A percentile compares a stretch with the other conserved stretches of the same genome.
These are phyloP conservation scores for Nansenia antarctica DNA, from an alignment of 2,113 vertebrate genomes.

Conservation along the genomic window DNA sequence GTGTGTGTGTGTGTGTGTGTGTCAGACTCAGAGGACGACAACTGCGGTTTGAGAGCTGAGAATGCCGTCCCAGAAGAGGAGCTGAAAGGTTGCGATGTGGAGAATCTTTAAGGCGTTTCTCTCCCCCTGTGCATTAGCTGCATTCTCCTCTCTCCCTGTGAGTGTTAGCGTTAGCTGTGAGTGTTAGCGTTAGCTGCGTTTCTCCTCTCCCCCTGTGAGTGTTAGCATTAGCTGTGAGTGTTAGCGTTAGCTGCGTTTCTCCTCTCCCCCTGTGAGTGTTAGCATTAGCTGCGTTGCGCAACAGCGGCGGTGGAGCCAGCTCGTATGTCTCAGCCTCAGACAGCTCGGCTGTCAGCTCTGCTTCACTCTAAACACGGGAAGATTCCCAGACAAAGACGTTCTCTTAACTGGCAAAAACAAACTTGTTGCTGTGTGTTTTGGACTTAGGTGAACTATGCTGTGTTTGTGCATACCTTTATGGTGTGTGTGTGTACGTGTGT, in stretches of 20 bases:
- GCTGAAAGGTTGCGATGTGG: conserved; percentile 12
- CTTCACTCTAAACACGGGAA: background rate
- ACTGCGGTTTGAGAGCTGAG: conserved; percentile 5
- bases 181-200: no score
- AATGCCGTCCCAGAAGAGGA: background rate
- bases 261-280: background rate
- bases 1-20: conserved; percentile 7
- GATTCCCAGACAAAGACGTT: background rate
- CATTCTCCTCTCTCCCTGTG: no score
- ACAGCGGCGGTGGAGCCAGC: background rate
- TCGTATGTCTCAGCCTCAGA: background rate
- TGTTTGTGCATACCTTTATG: no score
- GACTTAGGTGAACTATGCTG: background rate
- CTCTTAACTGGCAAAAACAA: background rate
- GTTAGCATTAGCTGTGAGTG: no score
- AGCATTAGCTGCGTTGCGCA: background rate
- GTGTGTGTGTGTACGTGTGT: background rate
- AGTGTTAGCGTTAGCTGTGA: no score
- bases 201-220: no score
- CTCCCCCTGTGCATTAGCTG: background rate
- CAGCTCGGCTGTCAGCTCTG: background rate
- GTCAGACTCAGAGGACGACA: conserved; percentile 21
- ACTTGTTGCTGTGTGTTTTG: background rate
- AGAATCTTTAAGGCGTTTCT: conserved; percentile 12
- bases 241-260: no score